phyloP scores from a whole-genome alignment of 2,888 invertebrate genomes.

The Sepioteuthis lessoniana region DNA sequence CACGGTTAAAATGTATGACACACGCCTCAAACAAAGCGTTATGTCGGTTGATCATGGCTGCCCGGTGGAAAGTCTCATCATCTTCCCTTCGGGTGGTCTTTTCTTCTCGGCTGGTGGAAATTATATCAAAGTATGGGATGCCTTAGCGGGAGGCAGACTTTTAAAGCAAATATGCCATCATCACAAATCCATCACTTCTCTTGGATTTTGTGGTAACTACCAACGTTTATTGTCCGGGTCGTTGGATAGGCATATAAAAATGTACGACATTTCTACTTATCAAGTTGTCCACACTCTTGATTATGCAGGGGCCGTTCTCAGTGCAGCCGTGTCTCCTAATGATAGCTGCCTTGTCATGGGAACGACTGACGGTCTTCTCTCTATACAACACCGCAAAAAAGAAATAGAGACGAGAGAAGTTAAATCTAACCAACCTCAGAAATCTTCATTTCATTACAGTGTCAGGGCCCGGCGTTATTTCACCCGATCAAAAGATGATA shows the following conservation, averaged over 20 bases:
- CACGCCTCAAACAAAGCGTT: conserved; percentile 82
- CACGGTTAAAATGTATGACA: conserved; percentile 90
- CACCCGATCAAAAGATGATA: conserved; percentile 67
- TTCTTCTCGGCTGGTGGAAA: conserved; percentile 92
- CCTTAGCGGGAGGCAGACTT: conserved; percentile 85
- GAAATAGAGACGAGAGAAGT: conserved; percentile 71
- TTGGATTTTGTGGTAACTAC: conserved; percentile 87
- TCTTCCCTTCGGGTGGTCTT: conserved; percentile 90
- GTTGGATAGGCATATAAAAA: conserved; percentile 91
- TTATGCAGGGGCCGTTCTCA: conserved; percentile 92
- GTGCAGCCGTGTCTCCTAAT: conserved; percentile 83
- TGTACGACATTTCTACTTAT: conserved; percentile 90
- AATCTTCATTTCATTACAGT: conserved; percentile 65
- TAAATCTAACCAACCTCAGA: conserved; percentile 50
- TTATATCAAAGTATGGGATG: conserved; percentile 94
- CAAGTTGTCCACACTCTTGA: conserved; percentile 90
- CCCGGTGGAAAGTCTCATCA: conserved; percentile 91
- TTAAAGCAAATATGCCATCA: conserved; percentile 90
- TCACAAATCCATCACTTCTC: conserved; percentile 94
- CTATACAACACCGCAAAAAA: conserved; percentile 84
- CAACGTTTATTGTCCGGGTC: conserved; percentile 90
- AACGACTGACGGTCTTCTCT: conserved; percentile 92
- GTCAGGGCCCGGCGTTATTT: conserved; percentile 60
- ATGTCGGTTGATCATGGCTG: conserved; percentile 88
- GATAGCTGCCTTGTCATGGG: conserved; percentile 92